phyloP scores from a whole-genome alignment of 1,140 invertebrate genomes.

The Nebria ingens region DNA sequence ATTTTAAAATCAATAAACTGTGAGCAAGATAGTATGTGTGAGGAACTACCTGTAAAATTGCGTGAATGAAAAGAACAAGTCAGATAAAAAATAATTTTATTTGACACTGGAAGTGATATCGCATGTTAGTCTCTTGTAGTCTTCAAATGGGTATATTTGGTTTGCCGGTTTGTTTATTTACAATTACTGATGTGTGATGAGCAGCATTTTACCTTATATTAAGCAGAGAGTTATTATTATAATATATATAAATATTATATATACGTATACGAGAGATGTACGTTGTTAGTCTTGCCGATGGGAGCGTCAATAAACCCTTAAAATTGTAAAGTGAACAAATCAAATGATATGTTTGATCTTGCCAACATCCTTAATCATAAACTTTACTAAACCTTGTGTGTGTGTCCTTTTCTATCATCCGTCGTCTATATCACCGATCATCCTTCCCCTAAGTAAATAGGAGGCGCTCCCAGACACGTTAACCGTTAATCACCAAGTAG shows the following conservation, averaged over 20 bases:
- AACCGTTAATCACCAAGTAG: conserved; percentile 5
- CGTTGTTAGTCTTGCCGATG: conserved; percentile 3
- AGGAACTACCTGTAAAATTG: too few relatives aligned
- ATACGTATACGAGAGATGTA: conserved; percentile 8
- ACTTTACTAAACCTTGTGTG: too few relatives aligned
- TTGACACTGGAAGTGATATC: too few relatives aligned
- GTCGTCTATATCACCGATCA: too few relatives aligned
- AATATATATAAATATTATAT: conserved; percentile 1
- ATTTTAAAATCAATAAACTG: too few relatives aligned
- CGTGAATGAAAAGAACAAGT: too few relatives aligned
- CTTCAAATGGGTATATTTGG: conserved; percentile 7
- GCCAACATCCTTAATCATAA: background rate
- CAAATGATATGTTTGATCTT: background rate
- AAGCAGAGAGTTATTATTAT: conserved; percentile 5
- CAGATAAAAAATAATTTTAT: too few relatives aligned
- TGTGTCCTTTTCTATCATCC: too few relatives aligned
- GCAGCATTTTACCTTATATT: conserved; percentile 8
- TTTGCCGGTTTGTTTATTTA: conserved; percentile 8
- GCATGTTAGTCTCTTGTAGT: too few relatives aligned
- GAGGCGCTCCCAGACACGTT: background rate
- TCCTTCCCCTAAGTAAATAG: too few relatives aligned
- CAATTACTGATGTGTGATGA: conserved; percentile 8
- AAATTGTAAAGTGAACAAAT: background rate
- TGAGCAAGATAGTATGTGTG: too few relatives aligned
- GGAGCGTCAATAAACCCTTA: background rate